Evolutionary conservation across 37 sponge, comb jelly and placozoan species (phyloP), one percentile per base, ranked within the genome.

Genomic region (Agelas oroides): DNA sequence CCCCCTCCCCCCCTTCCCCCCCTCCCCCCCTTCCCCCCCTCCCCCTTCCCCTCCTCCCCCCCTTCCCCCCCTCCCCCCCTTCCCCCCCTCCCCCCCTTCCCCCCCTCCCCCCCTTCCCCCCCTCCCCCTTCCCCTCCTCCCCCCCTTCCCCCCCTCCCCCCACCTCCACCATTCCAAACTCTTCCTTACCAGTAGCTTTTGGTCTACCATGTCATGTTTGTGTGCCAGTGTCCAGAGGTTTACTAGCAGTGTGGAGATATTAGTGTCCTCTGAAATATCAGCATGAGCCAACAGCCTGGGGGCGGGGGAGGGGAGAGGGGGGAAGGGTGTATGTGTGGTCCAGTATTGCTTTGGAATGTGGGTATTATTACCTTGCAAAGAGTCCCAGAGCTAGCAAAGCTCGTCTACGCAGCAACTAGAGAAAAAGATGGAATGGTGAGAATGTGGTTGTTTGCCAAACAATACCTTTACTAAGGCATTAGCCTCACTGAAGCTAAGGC

Each of bases 211-310:
- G 19, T 60, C 37, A 46, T 82, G 83, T 31, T 76, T 86, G 35
- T 59, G 55, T 23, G 88, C 72, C 46, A 87, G 37, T 73, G 69
- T 87, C 92, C 92, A 92, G 12, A 92, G 74, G 75, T 92, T 92
- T 53, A 77, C 74, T 14, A 85, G 57, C 24, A 88, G 76, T 23
- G 82, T 59, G 21, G 32, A 24, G 18, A 85, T 31, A 25, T 76
- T 76, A 38, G 86, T 60, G 5, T 37, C 82, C 37, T 70, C 83
- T 14, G 84, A 33, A 12, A 85, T 5, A 13, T 91, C 91, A 33
- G 82, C 70, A 53, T 91, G 91, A n/a, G 66, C 59, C 30, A 78
- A 14, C 57, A 89, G 53, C 21, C 79, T 56, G 37, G 33, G 63
- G 21, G 63, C 1, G 78, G 13, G 5, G 11, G 24, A 17, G 53